Conservation (phyloP, 1,140 invertebrate genomes). For the Hycleus phaleratus region DNA sequence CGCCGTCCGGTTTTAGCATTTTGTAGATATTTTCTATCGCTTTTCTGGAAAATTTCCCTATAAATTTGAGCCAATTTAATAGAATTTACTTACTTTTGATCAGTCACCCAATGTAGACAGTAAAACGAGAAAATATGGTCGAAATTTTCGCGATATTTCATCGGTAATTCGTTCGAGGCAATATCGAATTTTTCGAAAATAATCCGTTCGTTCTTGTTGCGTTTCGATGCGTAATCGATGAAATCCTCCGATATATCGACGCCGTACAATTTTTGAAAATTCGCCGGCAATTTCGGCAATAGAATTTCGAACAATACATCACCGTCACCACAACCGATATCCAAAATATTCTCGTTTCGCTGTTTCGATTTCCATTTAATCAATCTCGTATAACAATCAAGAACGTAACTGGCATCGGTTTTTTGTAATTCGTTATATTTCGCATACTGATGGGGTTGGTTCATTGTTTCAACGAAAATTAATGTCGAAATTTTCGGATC, state of each 20-base stretch:
- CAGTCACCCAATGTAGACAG: slow-evolving; percentile 73
- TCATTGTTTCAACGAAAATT: slow-evolving; percentile 43
- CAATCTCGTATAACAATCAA: slow-evolving; percentile 54
- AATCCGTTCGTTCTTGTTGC: slow-evolving; percentile 42
- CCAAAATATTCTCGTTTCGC: slow-evolving; percentile 53
- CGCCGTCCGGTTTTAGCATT: slow-evolving; percentile 56
- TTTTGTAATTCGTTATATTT: slow-evolving; percentile 58
- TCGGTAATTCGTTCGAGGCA: slow-evolving; percentile 44
- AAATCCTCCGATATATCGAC: slow-evolving; percentile 64
- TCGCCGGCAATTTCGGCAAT: slow-evolving; percentile 52
- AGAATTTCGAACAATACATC: slow-evolving; percentile 62
- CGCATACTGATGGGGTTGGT: slow-evolving; percentile 55
- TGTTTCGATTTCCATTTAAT: slow-evolving; percentile 49
- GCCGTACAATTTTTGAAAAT: slow-evolving; percentile 47
- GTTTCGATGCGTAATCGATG: slow-evolving; percentile 56
- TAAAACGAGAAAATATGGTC: slow-evolving; percentile 73
- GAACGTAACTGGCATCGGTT: slow-evolving; percentile 55
- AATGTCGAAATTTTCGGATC: background rate
- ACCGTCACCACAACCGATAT: slow-evolving; percentile 74
- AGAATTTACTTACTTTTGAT: slow-evolving; percentile 52
- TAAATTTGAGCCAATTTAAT: background rate
- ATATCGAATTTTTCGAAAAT: slow-evolving; percentile 63
- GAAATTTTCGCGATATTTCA: slow-evolving; percentile 47
- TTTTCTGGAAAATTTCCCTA: slow-evolving; percentile 41
- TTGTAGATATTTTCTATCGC: slow-evolving; percentile 58